phyloP scores from a whole-genome alignment of 2,113 vertebrate species.

The Etheostoma cragini region DNA sequence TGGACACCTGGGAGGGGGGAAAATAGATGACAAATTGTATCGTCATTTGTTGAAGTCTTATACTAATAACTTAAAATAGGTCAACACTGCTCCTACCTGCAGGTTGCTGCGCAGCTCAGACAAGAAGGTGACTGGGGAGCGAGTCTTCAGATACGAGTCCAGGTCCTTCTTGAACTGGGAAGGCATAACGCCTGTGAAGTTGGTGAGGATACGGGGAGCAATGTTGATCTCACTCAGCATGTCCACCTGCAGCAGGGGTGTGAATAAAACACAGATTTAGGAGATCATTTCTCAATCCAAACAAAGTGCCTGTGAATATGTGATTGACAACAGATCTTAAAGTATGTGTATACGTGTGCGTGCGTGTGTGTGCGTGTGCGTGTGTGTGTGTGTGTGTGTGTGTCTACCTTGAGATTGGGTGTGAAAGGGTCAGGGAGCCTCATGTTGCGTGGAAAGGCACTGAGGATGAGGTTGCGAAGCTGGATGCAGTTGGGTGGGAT shows the following conservation, averaged over 20 bases:
- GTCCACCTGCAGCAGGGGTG: slow-evolving; percentile 87
- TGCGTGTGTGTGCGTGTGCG: background rate
- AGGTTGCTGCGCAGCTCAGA: slow-evolving; percentile 98
- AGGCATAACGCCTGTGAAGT: slow-evolving; percentile 99
- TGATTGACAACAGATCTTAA: background rate
- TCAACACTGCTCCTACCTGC: slow-evolving; percentile 82
- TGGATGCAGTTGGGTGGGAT: slow-evolving; percentile 99
- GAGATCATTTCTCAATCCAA: background rate
- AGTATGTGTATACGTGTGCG: too few species aligned
- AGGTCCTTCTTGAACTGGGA: slow-evolving; percentile 99
- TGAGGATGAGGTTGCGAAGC: slow-evolving; percentile 98
- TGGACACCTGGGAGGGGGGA: slow-evolving; percentile 89
- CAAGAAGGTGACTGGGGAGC: slow-evolving; percentile 96
- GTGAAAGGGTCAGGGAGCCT: slow-evolving; percentile 99
- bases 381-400: background rate
- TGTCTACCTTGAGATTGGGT: slow-evolving; percentile 95
- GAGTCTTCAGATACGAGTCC: slow-evolving; percentile 99
- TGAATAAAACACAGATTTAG: background rate
- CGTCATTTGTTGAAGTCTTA: too few species aligned
- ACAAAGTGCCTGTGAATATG: background rate
- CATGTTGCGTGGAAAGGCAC: slow-evolving; percentile 99
- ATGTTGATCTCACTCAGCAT: slow-evolving; percentile 99
- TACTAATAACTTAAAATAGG: background rate
- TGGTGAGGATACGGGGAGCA: slow-evolving; percentile 97
- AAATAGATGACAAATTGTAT: background rate